Evolutionary conservation across 1,140 invertebrate species (phyloP).

Genomic region (Trachymyrmex cornetzi): DNA sequence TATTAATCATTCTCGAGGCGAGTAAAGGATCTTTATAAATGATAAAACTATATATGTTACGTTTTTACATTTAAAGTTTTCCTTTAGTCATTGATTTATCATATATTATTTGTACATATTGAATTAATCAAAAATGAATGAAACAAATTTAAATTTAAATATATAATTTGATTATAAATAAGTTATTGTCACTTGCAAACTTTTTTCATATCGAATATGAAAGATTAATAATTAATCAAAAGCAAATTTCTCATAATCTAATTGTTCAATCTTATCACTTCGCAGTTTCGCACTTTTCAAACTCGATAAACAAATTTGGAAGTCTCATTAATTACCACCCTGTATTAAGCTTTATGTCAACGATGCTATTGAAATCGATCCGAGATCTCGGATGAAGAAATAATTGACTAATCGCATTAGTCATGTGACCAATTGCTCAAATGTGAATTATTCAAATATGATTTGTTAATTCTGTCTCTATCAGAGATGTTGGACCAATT

Average conservation of each 20-base stretch:
- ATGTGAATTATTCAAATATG: no score
- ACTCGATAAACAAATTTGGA: constrained; percentile 8
- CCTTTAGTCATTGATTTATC: background rate
- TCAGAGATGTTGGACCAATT: no score
- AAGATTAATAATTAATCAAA: background rate
- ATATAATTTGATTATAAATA: background rate
- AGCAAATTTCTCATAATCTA: background rate
- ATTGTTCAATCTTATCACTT: constrained; percentile 9
- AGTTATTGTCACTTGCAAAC: background rate
- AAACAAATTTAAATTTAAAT: background rate
- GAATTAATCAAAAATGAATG: background rate
- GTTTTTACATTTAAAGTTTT: no score
- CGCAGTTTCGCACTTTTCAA: background rate
- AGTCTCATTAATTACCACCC: constrained; percentile 44
- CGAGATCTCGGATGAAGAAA: no score
- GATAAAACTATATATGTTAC: no score
- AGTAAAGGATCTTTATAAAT: background rate
- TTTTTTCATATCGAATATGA: background rate
- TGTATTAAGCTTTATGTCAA: background rate
- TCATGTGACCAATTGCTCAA: no score
- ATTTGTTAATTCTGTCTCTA: no score
- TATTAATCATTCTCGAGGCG: background rate
- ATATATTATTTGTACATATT: background rate
- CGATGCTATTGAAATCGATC: no score
- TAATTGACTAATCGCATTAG: no score